phyloP scores from a whole-genome alignment of 2,113 vertebrate species.

The Rafetus swinhoei region DNA sequence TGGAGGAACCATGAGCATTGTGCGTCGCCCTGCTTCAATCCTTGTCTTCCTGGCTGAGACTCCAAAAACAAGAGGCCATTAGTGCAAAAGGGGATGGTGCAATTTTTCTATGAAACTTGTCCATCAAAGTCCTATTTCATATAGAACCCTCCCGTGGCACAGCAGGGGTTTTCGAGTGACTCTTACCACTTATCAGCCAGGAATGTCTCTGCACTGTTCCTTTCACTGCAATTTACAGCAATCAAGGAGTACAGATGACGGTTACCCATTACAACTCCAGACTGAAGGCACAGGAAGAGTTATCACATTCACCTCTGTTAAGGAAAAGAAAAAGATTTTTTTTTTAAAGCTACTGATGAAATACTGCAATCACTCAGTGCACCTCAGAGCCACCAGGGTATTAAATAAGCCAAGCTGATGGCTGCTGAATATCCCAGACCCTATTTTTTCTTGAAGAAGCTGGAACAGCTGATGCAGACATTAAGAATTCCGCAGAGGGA shows the following conservation, averaged over 20 bases:
- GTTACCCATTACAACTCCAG: background rate
- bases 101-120: background rate
- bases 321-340: background rate
- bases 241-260: background rate
- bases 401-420: background rate
- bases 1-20: background rate
- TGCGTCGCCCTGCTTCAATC: background rate
- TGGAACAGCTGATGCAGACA: background rate
- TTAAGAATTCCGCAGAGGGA: conserved; percentile 4
- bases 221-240: background rate
- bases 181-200: background rate
- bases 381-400: background rate
- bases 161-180: background rate
- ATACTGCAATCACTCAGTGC: conserved; percentile 10
- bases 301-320: background rate
- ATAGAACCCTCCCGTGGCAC: background rate
- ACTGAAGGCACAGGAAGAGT: background rate
- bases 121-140: background rate
- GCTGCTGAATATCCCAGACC: conserved; percentile 8
- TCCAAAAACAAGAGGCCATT: too few species aligned
- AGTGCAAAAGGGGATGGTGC: too few species aligned
- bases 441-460: conserved; percentile 10
- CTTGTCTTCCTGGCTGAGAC: background rate
- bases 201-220: background rate
- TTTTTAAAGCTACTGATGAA: conserved; percentile 33